Evolutionary conservation across 2,888 invertebrate genomes (phyloP).

Genomic region (Hemistola chrysoprasaria): DNA sequence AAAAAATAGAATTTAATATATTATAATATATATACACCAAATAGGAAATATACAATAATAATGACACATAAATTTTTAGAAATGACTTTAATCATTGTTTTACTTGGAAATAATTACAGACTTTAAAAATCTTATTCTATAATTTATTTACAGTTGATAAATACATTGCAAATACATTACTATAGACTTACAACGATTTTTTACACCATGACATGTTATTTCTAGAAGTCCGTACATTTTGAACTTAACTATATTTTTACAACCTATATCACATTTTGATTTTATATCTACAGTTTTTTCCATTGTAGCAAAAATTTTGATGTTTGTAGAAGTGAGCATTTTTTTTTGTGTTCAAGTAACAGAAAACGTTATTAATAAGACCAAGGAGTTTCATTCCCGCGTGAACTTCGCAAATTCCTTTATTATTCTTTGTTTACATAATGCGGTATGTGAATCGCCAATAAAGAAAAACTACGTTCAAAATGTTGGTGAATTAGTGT

Average conservation of each 20-base stretch:
- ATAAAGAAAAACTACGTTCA: too few relatives aligned
- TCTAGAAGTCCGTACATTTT: constrained; percentile 57
- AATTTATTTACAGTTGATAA: constrained; percentile 73
- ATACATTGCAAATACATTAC: constrained; percentile 54
- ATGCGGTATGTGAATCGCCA: too few relatives aligned
- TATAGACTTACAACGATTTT: constrained; percentile 34
- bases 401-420: too few relatives aligned
- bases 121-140: constrained; percentile 78
- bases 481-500: too few relatives aligned
- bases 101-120: constrained; percentile 77
- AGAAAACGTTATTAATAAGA: too few relatives aligned
- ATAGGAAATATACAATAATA: constrained; percentile 1
- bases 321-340: neutral
- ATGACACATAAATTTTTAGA: constrained; percentile 54
- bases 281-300: constrained; percentile 60
- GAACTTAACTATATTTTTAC: constrained; percentile 75
- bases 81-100: constrained; percentile 76
- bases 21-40: too few relatives aligned
- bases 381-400: too few relatives aligned
- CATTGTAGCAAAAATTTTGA: constrained; percentile 13
- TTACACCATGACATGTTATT: constrained; percentile 38
- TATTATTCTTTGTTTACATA: too few relatives aligned
- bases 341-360: too few relatives aligned
- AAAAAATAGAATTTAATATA: too few relatives aligned
- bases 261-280: constrained; percentile 81